phyloP scores from a whole-genome alignment of 2,113 vertebrate genomes.

The Recurvirostra avosetta region DNA sequence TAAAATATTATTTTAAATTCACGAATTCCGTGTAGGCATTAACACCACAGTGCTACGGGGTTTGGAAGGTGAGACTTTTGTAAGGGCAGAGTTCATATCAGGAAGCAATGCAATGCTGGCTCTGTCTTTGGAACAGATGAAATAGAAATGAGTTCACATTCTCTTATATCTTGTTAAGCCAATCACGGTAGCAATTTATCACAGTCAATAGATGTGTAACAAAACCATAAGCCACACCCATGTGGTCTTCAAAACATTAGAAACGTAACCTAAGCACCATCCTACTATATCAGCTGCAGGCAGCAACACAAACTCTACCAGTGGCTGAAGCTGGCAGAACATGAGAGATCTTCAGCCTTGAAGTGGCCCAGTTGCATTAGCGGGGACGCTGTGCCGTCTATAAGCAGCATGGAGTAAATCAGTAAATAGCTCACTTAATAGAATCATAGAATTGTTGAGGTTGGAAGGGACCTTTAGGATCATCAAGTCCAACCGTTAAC shows the following conservation, averaged over 20 bases:
- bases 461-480: too few species aligned
- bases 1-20: background rate
- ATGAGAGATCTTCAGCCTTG: background rate
- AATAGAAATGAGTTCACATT: background rate
- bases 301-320: background rate
- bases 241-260: background rate
- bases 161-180: background rate
- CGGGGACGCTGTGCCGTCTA: background rate
- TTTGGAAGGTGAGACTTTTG: background rate
- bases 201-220: background rate
- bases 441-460: too few species aligned
- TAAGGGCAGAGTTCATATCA: background rate
- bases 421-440: background rate
- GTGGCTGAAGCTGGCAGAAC: background rate
- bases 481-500: too few species aligned
- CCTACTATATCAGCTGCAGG: background rate
- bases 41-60: background rate
- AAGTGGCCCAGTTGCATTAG: fast-evolving
- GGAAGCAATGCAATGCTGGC: background rate
- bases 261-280: background rate
- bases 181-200: background rate
- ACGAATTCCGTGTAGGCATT: background rate
- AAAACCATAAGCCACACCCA: background rate
- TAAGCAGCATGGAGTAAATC: background rate
- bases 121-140: background rate